Conservation (phyloP, 2,113 vertebrate species). For the Nettapus auritus region DNA sequence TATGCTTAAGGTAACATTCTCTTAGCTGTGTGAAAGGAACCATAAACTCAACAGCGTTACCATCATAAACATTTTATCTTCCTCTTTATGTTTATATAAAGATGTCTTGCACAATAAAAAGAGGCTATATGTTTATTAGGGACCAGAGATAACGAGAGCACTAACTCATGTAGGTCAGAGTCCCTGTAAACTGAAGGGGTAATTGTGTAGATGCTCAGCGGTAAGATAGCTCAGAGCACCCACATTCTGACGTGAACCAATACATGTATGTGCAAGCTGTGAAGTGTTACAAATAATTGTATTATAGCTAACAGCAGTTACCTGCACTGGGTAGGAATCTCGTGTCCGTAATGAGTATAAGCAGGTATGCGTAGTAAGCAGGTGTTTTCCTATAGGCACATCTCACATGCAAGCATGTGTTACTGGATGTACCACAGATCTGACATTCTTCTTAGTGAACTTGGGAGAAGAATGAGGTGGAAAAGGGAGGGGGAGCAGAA, state of each 20-base stretch:
- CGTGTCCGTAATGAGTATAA: background rate
- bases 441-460: slow-evolving; percentile 38
- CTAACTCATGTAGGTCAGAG: background rate
- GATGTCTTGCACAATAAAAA: background rate
- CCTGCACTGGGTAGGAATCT: background rate
- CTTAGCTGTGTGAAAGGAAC: background rate
- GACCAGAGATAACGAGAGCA: background rate
- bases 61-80: slow-evolving; percentile 10
- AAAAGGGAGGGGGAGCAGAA: slow-evolving; percentile 61
- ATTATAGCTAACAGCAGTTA: background rate
- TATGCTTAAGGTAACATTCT: background rate
- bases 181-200: background rate
- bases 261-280: background rate
- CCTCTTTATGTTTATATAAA: background rate
- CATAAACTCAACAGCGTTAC: background rate
- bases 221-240: background rate
- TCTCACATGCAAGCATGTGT: slow-evolving; percentile 64
- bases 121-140: background rate
- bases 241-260: accelerated
- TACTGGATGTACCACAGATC: slow-evolving; percentile 64
- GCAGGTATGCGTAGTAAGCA: slow-evolving; percentile 62
- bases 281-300: background rate
- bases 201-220: background rate
- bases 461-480: slow-evolving; percentile 58
- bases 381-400: slow-evolving; percentile 72